A percentile compares a stretch with the other conserved stretches of the same genome.
Conservation (phyloP, 2,888 invertebrate genomes). For the Mesorhabditis belari region DNA sequence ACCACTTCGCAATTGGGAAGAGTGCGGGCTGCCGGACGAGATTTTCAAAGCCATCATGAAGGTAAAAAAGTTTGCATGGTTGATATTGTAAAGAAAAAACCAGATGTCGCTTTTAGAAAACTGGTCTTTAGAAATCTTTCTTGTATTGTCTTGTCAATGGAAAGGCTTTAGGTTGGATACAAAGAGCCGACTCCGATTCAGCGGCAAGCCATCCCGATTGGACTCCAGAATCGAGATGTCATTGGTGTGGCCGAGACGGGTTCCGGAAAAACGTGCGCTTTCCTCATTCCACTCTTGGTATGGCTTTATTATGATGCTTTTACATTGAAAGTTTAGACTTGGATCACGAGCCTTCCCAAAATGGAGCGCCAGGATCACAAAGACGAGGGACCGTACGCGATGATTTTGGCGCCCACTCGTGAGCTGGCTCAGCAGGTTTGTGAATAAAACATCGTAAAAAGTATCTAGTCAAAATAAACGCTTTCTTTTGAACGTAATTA, state of each 20-base stretch:
- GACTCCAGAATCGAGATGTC: conserved; percentile 70
- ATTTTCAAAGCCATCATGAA: conserved; percentile 85
- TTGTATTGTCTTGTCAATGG: too few species aligned
- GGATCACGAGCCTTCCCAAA: conserved; percentile 96
- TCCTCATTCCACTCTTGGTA: conserved; percentile 86
- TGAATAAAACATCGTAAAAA: too few species aligned
- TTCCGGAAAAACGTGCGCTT: conserved; percentile 95
- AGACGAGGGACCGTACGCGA: conserved; percentile 81
- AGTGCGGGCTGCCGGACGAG: conserved; percentile 80
- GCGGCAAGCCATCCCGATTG: conserved; percentile 96
- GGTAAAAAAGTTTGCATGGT: conserved; percentile 64
- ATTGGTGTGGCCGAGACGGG: conserved; percentile 99
- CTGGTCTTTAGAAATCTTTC: background rate
- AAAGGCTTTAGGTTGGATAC: conserved; percentile 21
- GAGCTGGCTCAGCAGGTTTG: conserved; percentile 35
- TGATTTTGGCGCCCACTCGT: conserved; percentile 97
- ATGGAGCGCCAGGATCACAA: conserved; percentile 63
- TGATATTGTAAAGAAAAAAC: background rate
- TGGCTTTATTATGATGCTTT: background rate
- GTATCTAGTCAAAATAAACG: background rate
- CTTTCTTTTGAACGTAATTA: background rate
- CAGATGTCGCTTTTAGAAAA: background rate
- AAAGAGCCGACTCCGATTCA: conserved; percentile 96
- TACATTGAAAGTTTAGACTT: conserved; percentile 54
- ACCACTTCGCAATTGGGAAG: conserved; percentile 89